Evolutionary conservation across 2,797 vertebrate species (phyloP), one percentile per base, ranked within the genome.

Genomic region (Typhlichthys eigenmanni): DNA sequence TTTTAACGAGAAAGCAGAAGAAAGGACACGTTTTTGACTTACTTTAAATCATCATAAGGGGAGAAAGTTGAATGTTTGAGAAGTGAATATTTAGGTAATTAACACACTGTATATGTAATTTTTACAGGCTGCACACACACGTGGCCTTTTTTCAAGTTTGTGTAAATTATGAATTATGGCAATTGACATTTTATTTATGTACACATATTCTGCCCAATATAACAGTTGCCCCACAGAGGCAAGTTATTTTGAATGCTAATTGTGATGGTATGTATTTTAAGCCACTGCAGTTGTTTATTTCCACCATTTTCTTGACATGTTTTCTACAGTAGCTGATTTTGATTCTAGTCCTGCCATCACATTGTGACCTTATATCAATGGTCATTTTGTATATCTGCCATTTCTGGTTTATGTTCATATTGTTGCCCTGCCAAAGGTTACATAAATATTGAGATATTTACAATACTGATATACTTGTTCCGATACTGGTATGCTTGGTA

Each of bases 11-110:
- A 69, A 68, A 71, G 68, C 70, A 66, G n/a, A 73, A 62, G 47
- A 51, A 14, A 43, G 3, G 16, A 46, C 71, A 53, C 7, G 53
- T 60, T 72, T 76, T 57, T 29, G 58, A 60, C 82, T 75, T 76
- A 59, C 47, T 62, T 34, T 50, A 34, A 46, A 75, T 66, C 19
- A 49, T 85, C 72, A 58, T 67, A 34, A 48, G 74, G 88, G 80
- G 74, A 79, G 74, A 74, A 72, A 54, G 60, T 38, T 84, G 88
- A 90, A 89, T 89, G 88, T 90, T 66, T 81, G 76, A 71, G 52
- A 78, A 70, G 64, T 56, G 60, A 71, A 49, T 78, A 62, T 34
- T 34, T 47, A 61, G 58, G 49, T 63, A 69, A 68, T 67, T 66
- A 46, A 58, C 47, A 13, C 9, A 38, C 32, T 24, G 71, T 72